Conservation (phyloP, 35 echinoderm and acorn worm genomes). For the Apostichopus californicus region DNA sequence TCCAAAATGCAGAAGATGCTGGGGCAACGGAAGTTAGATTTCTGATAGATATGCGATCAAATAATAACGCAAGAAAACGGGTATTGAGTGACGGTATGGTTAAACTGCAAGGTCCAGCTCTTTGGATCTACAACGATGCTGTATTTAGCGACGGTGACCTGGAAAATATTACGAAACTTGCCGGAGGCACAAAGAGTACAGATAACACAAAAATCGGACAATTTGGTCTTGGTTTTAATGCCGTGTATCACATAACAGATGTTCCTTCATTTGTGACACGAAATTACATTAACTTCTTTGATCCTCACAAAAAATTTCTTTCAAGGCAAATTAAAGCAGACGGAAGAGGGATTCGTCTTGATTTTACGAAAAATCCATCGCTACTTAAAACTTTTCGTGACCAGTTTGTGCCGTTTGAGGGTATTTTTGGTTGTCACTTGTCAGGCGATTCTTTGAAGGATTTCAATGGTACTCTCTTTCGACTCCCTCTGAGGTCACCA, state of each 20-base stretch:
- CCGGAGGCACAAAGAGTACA: constrained; percentile 66
- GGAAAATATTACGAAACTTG: constrained; percentile 76
- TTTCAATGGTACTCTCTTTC: constrained; percentile 77
- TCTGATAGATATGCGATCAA: constrained; percentile 72
- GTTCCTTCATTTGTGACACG: constrained; percentile 83
- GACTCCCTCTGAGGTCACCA: constrained; percentile 75
- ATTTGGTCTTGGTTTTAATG: constrained; percentile 93
- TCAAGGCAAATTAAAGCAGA: constrained; percentile 21
- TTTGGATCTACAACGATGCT: constrained; percentile 85
- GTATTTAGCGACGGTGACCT: constrained; percentile 75
- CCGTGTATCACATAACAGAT: constrained; percentile 92
- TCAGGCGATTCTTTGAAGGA: background rate
- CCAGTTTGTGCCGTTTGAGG: constrained; percentile 57
- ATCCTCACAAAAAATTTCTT: constrained; percentile 76
- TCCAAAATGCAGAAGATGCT: constrained; percentile 92
- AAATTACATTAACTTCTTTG: constrained; percentile 68
- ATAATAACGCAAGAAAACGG: constrained; percentile 31
- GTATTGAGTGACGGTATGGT: constrained; percentile 54
- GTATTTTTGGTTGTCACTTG: constrained; percentile 79
- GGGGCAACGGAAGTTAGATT: constrained; percentile 76
- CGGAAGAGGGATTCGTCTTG: constrained; percentile 45
- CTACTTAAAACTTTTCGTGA: constrained; percentile 8
- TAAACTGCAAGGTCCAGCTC: constrained; percentile 60
- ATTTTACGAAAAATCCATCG: constrained; percentile 18
- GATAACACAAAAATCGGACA: constrained; percentile 79